These are phyloP conservation scores for Cyanoderma ruficeps DNA, from an alignment of 2,113 vertebrate genomes.

Conservation along the genomic window DNA sequence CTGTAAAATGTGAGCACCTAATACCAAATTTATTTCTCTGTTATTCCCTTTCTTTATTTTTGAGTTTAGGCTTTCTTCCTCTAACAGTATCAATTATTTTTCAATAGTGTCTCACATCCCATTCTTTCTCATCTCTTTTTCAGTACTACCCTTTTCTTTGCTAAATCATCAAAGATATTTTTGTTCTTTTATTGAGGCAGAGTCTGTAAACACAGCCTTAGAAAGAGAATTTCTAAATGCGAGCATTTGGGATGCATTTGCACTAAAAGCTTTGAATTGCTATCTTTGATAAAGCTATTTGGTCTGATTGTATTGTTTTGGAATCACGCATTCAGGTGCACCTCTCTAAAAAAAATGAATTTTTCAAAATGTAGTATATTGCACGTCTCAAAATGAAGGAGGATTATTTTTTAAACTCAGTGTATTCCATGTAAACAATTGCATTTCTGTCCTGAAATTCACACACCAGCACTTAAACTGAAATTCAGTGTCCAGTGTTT, in stretches of 20 bases:
- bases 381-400: neutral
- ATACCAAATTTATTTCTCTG: neutral
- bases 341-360: neutral
- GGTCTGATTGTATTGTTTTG: conserved; percentile 60
- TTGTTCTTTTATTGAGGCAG: conserved; percentile 48
- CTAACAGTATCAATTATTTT: conserved; percentile 51
- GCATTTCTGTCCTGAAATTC: neutral
- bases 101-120: neutral
- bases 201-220: conserved; percentile 52
- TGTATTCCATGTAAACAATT: neutral
- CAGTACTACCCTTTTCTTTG: conserved; percentile 1
- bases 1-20: neutral
- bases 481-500: neutral
- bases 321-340: neutral
- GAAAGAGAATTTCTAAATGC: conserved; percentile 56
- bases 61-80: conserved; percentile 15
- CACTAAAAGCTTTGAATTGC: conserved; percentile 70
- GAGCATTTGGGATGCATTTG: conserved; percentile 53
- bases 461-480: neutral
- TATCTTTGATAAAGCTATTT: conserved; percentile 63
- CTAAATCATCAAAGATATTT: conserved; percentile 59
- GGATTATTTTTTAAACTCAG: conserved; percentile 1
- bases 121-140: conserved; percentile 35
- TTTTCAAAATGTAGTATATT: neutral
- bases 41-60: neutral